Evolutionary conservation across 2,797 vertebrate genomes (phyloP), one percentile per base, ranked within the genome.

Genomic region (Pachyuromys duprasi): DNA sequence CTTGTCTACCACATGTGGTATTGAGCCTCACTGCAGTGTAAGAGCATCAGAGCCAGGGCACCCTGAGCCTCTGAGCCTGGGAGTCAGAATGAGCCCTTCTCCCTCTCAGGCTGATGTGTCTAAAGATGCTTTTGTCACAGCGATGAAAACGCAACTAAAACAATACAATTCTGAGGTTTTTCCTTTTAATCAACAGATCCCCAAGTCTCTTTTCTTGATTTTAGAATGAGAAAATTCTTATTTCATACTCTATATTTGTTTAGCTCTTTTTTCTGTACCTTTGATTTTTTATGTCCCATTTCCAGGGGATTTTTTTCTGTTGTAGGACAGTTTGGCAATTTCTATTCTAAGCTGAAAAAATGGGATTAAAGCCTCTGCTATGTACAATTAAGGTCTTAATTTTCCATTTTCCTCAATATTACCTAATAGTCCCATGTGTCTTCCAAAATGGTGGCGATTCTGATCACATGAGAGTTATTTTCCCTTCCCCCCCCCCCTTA

Each of bases 181-280:
- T 69, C 69, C 3, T 94, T 96, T 74, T 45, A 57, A 70, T 49
- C 55, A 36, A 9, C 49, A 88, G 28, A 39, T 20, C 2, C 42
- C 55, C 93, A 67, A 72, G 83, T 81, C 45, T 95, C 90, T 92
- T 96, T 79, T 79, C 49, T 96, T 3, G 2, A 39, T 49, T 87
- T 79, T 95, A 55, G 63, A 24, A 60, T 49, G 3, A 39, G 26
- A 91, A 63, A 36, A 33, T 0, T 63, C 20, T 60, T 88, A 45
- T 83, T 69, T 2, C 63, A 67, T 91, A 28, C 2, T 18, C 17
- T 75, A 5, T 4, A 28, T 90, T 74, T 96, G 78, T 75, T 95
- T 95, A 69, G 31, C 12, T 5, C 63, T 76, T 79, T 53, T 72
- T 69, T 65, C 89, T 90, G 3, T 80, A 26, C 12, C 36, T 88